phyloP scores from a whole-genome alignment of 2,888 invertebrate species.

The Trachelus stipa region DNA sequence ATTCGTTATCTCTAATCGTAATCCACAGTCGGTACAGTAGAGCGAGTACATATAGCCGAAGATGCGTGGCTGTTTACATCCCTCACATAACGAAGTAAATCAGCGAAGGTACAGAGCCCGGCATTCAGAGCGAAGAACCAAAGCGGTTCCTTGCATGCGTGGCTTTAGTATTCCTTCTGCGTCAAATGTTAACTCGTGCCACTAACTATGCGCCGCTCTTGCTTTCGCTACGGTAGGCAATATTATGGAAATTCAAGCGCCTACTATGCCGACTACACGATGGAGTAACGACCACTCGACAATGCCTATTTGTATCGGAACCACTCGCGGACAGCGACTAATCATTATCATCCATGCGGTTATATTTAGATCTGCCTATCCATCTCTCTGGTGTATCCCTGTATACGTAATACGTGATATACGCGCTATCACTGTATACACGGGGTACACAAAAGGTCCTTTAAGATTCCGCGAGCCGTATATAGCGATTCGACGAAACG shows the following conservation, averaged over 20 bases:
- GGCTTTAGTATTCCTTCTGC: slow-evolving; percentile 59
- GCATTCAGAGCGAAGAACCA: not conserved
- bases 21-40: slow-evolving; percentile 42
- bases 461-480: not conserved
- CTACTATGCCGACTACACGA: slow-evolving; percentile 14
- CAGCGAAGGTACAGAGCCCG: slow-evolving; percentile 22
- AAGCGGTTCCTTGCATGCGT: slow-evolving; percentile 20
- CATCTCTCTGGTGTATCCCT: not conserved
- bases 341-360: slow-evolving; percentile 41
- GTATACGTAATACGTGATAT: not conserved
- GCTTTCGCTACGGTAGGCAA: slow-evolving; percentile 31
- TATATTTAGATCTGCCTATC: slow-evolving; percentile 33
- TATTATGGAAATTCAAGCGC: slow-evolving; percentile 49
- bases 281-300: slow-evolving; percentile 39
- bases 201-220: slow-evolving; percentile 54
- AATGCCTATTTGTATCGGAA: slow-evolving; percentile 50
- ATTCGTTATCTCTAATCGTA: slow-evolving; percentile 49
- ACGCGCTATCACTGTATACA: not conserved
- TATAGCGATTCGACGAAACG: not conserved
- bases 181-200: slow-evolving; percentile 60
- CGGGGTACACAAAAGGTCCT: not conserved
- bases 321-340: slow-evolving; percentile 41
- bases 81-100: slow-evolving; percentile 50
- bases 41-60: slow-evolving; percentile 28
- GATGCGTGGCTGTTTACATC: slow-evolving; percentile 38